Evolutionary conservation across 1,140 invertebrate genomes (phyloP).

Genomic region (Anadara kagoshimensis): DNA sequence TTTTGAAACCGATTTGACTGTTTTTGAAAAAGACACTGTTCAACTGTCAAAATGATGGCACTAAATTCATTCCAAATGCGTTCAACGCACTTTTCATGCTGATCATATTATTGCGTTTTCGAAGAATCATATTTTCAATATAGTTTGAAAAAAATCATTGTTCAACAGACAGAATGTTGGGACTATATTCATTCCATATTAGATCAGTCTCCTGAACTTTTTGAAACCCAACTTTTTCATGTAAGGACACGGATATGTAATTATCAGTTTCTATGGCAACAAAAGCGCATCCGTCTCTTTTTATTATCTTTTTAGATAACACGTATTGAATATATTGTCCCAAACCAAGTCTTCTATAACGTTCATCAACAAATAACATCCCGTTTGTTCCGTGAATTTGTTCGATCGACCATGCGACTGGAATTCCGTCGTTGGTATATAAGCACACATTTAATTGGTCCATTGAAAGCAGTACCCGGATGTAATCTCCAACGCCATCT

Average conservation of each 20-base stretch:
- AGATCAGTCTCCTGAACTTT: background rate
- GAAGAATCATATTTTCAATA: no score
- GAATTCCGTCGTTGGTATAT: background rate
- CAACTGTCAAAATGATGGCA: no score
- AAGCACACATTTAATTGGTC: background rate
- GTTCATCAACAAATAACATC: background rate
- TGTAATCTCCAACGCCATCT: background rate
- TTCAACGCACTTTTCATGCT: no score
- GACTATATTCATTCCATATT: no score
- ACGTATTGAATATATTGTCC: background rate
- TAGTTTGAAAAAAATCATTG: no score
- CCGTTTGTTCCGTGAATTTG: background rate
- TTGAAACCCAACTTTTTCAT: constrained; percentile 11
- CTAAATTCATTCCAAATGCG: no score
- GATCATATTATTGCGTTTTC: no score
- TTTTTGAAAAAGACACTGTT: no score
- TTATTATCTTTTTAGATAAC: background rate
- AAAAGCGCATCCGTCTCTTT: background rate
- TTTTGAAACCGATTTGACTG: no score
- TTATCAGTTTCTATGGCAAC: background rate
- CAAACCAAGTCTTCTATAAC: background rate
- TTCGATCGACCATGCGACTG: background rate
- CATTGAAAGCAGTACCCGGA: background rate
- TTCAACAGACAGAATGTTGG: no score
- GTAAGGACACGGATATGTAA: constrained; percentile 1